Evolutionary conservation across 2,888 invertebrate species (phyloP).

Genomic region (Nomada fabriciana): DNA sequence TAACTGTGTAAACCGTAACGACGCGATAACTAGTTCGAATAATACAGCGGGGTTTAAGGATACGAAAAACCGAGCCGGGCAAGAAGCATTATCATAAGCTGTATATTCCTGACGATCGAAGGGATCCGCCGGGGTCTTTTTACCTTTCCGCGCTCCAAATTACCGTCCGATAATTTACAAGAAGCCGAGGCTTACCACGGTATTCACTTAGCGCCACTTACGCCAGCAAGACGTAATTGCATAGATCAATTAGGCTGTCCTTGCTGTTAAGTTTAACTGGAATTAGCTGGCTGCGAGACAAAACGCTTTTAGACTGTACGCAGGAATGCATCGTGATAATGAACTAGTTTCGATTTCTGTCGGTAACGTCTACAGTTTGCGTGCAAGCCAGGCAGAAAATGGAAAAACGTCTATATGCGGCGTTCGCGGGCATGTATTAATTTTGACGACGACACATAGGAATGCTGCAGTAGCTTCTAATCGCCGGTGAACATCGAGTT

Average conservation of each 20-base stretch:
- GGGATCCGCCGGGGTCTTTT: conserved; percentile 2
- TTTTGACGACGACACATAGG: not conserved
- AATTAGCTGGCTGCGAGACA: conserved; percentile 37
- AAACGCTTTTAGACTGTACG: conserved; percentile 44
- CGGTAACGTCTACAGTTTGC: conserved; percentile 16
- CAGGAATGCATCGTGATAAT: conserved; percentile 31
- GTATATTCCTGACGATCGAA: conserved; percentile 13
- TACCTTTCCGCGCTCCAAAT: conserved; percentile 41
- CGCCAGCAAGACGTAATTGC: conserved; percentile 47
- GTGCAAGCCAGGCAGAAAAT: not conserved
- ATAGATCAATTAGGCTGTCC: conserved; percentile 60
- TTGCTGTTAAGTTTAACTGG: conserved; percentile 51
- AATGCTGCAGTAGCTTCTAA: not conserved
- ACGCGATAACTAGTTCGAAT: not conserved
- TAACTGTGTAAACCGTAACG: not conserved
- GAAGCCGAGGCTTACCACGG: conserved; percentile 36
- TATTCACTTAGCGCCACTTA: conserved; percentile 55
- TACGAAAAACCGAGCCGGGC: not conserved
- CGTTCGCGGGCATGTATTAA: not conserved
- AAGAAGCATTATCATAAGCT: conserved; percentile 2
- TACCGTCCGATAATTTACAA: conserved; percentile 44
- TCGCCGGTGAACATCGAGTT: not conserved
- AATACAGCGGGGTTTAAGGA: not conserved
- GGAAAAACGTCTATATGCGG: not conserved
- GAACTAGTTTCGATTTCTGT: conserved; percentile 15